Conservation (phyloP, 2,113 vertebrate species). For the Cebus imitator region DNA sequence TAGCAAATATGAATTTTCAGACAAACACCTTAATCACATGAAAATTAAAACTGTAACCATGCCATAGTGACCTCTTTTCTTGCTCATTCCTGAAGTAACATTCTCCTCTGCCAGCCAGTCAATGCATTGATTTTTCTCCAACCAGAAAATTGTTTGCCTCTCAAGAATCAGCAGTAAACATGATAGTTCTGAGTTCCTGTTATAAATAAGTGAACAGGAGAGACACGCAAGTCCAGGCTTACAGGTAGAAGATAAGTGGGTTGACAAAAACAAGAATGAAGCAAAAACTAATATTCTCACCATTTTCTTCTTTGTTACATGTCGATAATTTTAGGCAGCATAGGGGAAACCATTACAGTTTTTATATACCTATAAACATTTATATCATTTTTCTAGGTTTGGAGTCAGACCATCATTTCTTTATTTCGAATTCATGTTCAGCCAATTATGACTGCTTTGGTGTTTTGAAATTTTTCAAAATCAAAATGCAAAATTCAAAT, state of each 20-base stretch:
- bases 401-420: not conserved
- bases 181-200: not conserved
- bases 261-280: not conserved
- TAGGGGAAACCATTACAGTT: not conserved
- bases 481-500: not conserved
- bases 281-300: not conserved
- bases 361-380: not conserved
- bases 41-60: not conserved
- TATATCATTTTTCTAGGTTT: not conserved
- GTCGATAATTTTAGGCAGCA: not conserved
- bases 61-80: not conserved
- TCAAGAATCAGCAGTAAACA: not conserved
- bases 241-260: not conserved
- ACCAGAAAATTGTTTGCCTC: not conserved
- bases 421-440: constrained; percentile 25
- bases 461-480: not conserved
- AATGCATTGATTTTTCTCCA: not conserved
- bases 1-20: not conserved
- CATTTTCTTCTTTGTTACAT: not conserved
- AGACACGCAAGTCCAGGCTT: not conserved
- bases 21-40: not conserved
- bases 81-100: not conserved
- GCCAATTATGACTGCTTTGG: not conserved
- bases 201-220: not conserved
- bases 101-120: not conserved